Evolutionary conservation across 2,797 vertebrate species (phyloP), one percentile per base, ranked within the genome.

Genomic region (Eulemur albifrons): DNA sequence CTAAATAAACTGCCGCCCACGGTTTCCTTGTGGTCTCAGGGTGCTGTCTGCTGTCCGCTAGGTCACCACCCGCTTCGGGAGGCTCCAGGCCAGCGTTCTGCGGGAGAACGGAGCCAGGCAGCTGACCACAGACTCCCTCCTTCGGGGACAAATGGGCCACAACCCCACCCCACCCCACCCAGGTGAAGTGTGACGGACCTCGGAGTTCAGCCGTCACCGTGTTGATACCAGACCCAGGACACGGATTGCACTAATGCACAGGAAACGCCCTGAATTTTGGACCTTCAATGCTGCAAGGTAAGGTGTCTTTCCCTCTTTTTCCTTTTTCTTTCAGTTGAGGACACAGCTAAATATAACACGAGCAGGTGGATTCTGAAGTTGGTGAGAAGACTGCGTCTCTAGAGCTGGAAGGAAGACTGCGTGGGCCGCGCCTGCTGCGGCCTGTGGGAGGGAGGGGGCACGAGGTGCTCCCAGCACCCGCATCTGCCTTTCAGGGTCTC

Each of bases 281-380:
- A 12, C 57, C 40, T 17, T 79, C 61, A 14, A 18, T 43, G 76
- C 45, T 52, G 30, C 35, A 50, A 45, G 13, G 4, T 15, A 50
- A 45, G 13, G 4, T 15, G 65, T 25, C 65, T 93, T 90, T 84
- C 69, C 57, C 5, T 23, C 30, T 14, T 43, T 15, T 57, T 14
- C 25, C 38, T 57, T 8, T 69, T 93, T 73, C 69, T 81, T 27
- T 2, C 18, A 83, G 79, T 65, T 45, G 45, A 54, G 93, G 85
- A 40, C 90, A 73, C 59, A 70, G 90, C 87, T 94, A 90, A 93
- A 96, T 75, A 67, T 70, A 93, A 17, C 54, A 77, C 0, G 10
- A 50, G 21, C 80, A 57, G 84, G 67, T 35, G 30, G 83, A 5
- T 67, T 77, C 70, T 23, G n/a, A 83, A 27, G 0, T 23, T 21